Conservation (phyloP, 2,888 invertebrate species). For the Hypolimnas misippus region DNA sequence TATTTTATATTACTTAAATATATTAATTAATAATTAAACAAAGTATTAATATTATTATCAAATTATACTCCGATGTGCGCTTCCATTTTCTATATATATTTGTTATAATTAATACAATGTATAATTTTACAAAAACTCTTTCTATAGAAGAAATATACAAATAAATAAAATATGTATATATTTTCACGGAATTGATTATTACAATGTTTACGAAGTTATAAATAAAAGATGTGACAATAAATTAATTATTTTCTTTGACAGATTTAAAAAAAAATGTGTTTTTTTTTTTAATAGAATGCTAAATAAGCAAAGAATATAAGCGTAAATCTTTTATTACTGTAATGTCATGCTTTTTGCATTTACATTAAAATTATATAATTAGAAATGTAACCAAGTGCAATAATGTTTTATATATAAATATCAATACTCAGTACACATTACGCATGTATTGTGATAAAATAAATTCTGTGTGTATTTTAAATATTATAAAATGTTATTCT, state of each 20-base stretch:
- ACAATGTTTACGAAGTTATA: background rate
- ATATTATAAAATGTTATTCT: conserved; percentile 81
- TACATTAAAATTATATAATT: conserved; percentile 31
- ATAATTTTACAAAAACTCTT: background rate
- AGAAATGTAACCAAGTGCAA: conserved; percentile 71
- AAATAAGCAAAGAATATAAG: background rate
- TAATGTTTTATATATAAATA: conserved; percentile 73
- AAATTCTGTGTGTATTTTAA: conserved; percentile 82
- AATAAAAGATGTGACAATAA: too few relatives aligned
- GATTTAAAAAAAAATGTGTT: too few relatives aligned
- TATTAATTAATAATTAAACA: too few relatives aligned
- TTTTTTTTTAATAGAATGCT: background rate
- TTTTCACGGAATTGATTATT: conserved; percentile 3
- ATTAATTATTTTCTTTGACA: too few relatives aligned
- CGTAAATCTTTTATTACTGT: too few relatives aligned
- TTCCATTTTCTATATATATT: too few relatives aligned
- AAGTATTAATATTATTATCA: too few relatives aligned
- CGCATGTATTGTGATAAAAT: conserved; percentile 75
- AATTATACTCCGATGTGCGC: too few relatives aligned
- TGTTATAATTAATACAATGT: too few relatives aligned
- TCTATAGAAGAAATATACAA: background rate
- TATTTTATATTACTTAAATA: too few relatives aligned
- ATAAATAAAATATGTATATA: background rate
- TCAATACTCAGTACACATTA: conserved; percentile 56
- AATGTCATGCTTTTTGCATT: conserved; percentile 22